These are phyloP conservation scores for Ctenodactylus gundi DNA, from an alignment of 2,113 vertebrate species.

Conservation along the genomic window DNA sequence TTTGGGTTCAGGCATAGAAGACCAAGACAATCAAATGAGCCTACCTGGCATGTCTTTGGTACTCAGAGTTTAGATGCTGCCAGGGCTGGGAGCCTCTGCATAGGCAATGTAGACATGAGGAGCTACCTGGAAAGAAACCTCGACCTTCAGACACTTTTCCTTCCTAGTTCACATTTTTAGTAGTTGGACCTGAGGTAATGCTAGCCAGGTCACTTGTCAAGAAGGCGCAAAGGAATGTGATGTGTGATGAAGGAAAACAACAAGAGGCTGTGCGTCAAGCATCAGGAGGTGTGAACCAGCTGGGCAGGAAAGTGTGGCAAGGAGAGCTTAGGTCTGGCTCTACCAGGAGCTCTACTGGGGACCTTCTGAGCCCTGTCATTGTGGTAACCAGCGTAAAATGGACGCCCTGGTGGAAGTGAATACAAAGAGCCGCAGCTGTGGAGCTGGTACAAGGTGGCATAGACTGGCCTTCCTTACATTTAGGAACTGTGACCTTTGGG, in stretches of 20 bases:
- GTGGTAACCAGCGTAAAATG: background rate
- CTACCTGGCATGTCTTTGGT: background rate
- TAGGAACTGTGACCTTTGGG: background rate
- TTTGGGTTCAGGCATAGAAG: background rate
- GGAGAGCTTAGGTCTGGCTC: background rate
- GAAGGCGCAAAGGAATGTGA: background rate
- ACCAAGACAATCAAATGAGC: background rate
- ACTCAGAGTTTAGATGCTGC: background rate
- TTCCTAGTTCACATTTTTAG: background rate
- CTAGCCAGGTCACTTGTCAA: background rate
- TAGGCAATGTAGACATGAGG: background rate
- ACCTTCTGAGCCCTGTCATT: background rate
- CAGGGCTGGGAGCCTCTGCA: background rate
- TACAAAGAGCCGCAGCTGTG: background rate
- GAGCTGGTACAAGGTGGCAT: background rate
- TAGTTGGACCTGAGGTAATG: background rate
- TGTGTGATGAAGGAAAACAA: background rate
- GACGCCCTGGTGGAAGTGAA: too few species aligned
- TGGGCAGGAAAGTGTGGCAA: background rate
- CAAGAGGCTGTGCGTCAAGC: background rate
- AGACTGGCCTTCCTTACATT: background rate
- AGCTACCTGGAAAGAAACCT: background rate
- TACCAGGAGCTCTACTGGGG: background rate
- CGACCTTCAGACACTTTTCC: background rate
- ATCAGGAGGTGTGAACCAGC: too few species aligned